phyloP scores from a whole-genome alignment of 2,113 vertebrate species.

The Gymnocephalus cernua region DNA sequence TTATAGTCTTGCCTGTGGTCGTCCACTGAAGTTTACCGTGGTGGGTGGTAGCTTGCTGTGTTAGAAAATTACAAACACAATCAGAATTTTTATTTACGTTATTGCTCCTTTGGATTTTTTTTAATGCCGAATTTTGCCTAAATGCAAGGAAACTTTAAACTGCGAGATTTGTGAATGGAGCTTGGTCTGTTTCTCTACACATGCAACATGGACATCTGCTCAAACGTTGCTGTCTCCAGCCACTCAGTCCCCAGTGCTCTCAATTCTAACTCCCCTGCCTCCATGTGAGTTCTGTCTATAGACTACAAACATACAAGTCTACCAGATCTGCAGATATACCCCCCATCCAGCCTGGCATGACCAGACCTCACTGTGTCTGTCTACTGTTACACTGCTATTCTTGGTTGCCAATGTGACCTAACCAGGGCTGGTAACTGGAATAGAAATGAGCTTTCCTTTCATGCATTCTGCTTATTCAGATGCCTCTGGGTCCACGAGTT shows the following conservation, averaged over 20 bases:
- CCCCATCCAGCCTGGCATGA: conserved; percentile 56
- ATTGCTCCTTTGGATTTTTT: rapidly evolving
- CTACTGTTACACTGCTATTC: conserved; percentile 85
- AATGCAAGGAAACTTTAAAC: not conserved
- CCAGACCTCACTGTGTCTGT: conserved; percentile 61
- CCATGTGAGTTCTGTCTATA: conserved; percentile 70
- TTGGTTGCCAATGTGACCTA: conserved; percentile 77
- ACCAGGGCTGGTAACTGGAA: conserved; percentile 51
- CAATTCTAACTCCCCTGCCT: conserved; percentile 27
- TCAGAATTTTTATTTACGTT: not conserved
- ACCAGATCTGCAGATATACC: conserved; percentile 47
- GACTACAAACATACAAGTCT: conserved; percentile 67
- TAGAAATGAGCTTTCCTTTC: conserved; percentile 47
- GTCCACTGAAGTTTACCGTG: not conserved
- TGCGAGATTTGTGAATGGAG: not conserved
- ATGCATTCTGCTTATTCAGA: conserved; percentile 33
- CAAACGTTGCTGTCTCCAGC: conserved; percentile 33
- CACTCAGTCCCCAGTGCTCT: conserved; percentile 12
- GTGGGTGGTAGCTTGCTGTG: not conserved
- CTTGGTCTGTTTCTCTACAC: conserved; percentile 1
- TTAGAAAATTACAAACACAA: not conserved
- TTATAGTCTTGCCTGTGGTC: not conserved
- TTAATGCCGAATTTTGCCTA: not conserved
- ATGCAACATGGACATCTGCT: conserved; percentile 41
- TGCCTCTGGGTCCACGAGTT: not conserved